Evolutionary conservation across 1,140 invertebrate species (phyloP), one percentile per base, ranked within the genome.

Genomic region (Holotrichia oblita): DNA sequence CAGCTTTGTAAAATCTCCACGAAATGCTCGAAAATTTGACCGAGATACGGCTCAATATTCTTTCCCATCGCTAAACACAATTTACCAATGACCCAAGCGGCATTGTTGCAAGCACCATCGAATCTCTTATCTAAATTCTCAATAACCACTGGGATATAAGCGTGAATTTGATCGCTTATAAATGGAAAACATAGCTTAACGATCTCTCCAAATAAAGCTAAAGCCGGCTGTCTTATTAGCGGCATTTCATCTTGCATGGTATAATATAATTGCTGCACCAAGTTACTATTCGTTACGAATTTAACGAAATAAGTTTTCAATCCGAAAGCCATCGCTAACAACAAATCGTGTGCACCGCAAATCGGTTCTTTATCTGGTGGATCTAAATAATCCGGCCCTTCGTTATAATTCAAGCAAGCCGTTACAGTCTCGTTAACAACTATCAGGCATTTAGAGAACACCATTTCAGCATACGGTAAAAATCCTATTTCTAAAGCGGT

Each of bases 61-160:
- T 78, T 73, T 24, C 97, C 97, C 88, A 98, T 91, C 89, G 98
- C 97, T 83, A 99, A 95, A 76, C 96, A 95, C 84, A 99, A 98
- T 90, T 99, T 97, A 40, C 98, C 97, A 83, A 99, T 98, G 9
- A 97, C 97, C 98, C 98, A 99, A 0, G 97, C 99, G 17, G 98
- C 97, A 88, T 99, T 99, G 87, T 99, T 99, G 89, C 98, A 99
- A 14, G 99, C 98, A 48, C 97, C 99, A 85, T 99, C 98, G 81
- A 95, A 94, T 85, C 98, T 95, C 8, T 98, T 97, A 89, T 99
- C 98, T 61, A 99, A 90, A 89, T 99, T 99, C 87, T 96, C 94
- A 78, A 96, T 96, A 79, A 99, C 90, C 83, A 99, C 96, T 44
- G 96, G 96, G 89, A 99, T 93, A 86, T 98, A 98, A 79, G 98